A percentile compares a stretch with the other conserved stretches of the same genome.
Evolutionary conservation across 2,888 invertebrate genomes (phyloP).

Genomic region (Yponomeuta cagnagella): DNA sequence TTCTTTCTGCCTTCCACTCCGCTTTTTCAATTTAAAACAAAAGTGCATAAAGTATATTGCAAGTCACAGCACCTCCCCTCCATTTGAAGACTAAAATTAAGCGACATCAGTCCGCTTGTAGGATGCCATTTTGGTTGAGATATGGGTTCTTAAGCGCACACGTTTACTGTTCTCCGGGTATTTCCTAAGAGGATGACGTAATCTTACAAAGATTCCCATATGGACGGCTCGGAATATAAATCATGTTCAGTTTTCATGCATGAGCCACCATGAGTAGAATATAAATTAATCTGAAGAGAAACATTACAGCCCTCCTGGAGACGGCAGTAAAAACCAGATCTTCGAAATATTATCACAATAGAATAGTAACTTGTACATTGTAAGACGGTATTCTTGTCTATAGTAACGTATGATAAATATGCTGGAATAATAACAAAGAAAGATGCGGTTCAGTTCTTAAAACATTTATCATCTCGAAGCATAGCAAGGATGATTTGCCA

Average conservation of each 20-base stretch:
- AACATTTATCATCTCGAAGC: no score
- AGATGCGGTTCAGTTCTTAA: no score
- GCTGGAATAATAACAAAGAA: no score
- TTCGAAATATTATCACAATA: neutral
- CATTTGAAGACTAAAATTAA: no score
- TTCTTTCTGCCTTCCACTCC: slow-evolving; percentile 46
- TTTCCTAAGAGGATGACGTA: slow-evolving; percentile 7
- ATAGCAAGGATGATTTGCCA: no score
- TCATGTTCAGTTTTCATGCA: slow-evolving; percentile 15
- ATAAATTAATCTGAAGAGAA: slow-evolving; percentile 11
- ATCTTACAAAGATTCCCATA: slow-evolving; percentile 14
- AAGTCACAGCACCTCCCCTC: neutral
- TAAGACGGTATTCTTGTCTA: neutral
- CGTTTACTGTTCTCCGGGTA: slow-evolving; percentile 1
- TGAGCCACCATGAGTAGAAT: slow-evolving; percentile 9
- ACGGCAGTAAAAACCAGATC: slow-evolving; percentile 3
- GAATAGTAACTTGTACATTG: neutral
- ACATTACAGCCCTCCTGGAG: neutral
- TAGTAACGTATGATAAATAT: no score
- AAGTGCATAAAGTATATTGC: neutral
- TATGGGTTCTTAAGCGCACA: neutral
- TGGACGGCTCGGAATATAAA: slow-evolving; percentile 11
- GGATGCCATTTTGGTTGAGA: neutral
- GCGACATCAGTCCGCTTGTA: neutral
- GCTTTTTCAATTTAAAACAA: slow-evolving; percentile 49